Evolutionary conservation across 2,797 vertebrate genomes (phyloP), one percentile per base, ranked within the genome.

Genomic region (Smutsia temminckii): DNA sequence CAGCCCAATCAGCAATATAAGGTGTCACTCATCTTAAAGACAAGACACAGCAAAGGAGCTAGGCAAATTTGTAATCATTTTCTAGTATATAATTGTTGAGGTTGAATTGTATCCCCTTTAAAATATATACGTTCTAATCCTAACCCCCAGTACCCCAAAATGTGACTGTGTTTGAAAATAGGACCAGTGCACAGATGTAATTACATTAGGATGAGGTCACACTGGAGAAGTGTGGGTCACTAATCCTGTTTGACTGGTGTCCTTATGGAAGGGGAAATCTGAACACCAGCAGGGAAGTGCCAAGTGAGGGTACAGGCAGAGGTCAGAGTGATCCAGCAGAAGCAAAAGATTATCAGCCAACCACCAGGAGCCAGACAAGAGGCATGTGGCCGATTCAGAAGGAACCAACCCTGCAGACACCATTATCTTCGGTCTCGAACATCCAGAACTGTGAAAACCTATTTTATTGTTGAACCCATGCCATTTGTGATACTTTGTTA

Each of bases 131-230:
- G 14, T 46, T 64, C n/a, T 71, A 84, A 8, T 37, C 32, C 34
- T 69, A 55, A 81, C 23, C 1, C 9, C 23, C 32, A 89, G 16
- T 40, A 74, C 21, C 37, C 46, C 17, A 92, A 20, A 69, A 87
- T 25, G 5, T 87, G 69, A 49, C 27, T 71, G 93, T 75, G 59
- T 63, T 32, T 86, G n/a, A 23, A 86, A 88, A 63, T 14, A 89
- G 23, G 17, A 8, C 57, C 23, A 14, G 32, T 68, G 27, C 1
- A 68, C 9, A 85, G 34, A 34, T 25, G 12, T 27, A 64, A 37
- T 37, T 55, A 55, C 57, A 32, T 49, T 16, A 63, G 14, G 25
- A 75, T 77, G n/a, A 72, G 34, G 10, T 63, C 78, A 53, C 29
- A 40, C 3, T 81, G 25, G 27, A 90, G 10, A 13, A 32, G 17